Evolutionary conservation across 2,888 invertebrate genomes (phyloP).

Genomic region (Acholoe squamosa): DNA sequence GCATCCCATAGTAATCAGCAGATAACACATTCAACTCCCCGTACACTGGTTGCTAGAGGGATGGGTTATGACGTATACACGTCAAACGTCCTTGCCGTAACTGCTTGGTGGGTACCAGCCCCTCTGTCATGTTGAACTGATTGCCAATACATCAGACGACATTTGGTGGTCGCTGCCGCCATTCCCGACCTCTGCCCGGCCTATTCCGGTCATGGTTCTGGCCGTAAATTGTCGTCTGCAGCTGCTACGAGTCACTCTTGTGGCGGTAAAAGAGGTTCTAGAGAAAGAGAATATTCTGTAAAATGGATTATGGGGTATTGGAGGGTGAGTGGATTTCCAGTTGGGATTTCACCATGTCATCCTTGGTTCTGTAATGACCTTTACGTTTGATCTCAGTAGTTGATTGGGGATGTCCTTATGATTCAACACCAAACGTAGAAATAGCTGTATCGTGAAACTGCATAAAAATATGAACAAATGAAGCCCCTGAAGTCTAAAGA

Average conservation of each 20-base stretch:
- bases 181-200: neutral
- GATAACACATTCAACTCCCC: neutral
- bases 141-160: constrained; percentile 25
- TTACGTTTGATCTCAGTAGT: no score
- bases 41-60: neutral
- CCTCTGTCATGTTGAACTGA: constrained; percentile 19
- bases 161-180: neutral
- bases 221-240: neutral
- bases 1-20: neutral
- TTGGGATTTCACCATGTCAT: no score
- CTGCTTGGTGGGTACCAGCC: neutral
- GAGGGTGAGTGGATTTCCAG: no score
- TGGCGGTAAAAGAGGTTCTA: no score
- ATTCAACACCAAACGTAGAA: no score
- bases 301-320: no score
- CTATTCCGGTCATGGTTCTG: neutral
- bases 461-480: no score
- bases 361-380: no score
- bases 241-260: neutral
- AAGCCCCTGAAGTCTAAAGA: no score
- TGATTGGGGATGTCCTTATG: no score
- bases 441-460: no score
- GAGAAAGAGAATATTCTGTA: no score
- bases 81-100: neutral
- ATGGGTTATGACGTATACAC: neutral